Conservation (phyloP, 2,797 vertebrate genomes). For the Cottoperca gobio region DNA sequence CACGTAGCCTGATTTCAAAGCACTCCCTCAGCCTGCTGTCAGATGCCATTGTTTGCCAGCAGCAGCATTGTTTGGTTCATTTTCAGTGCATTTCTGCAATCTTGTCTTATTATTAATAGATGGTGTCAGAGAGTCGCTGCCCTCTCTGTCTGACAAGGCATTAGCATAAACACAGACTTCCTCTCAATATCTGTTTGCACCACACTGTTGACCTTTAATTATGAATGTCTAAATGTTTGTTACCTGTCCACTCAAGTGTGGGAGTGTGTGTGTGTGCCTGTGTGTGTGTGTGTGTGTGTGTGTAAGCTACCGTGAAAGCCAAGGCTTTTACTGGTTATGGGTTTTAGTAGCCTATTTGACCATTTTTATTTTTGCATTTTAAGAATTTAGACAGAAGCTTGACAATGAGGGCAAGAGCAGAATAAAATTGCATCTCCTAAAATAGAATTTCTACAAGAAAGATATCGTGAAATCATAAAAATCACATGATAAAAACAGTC, state of each 20-base stretch:
- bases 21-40: conserved; percentile 65
- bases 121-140: conserved; percentile 76
- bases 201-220: conserved; percentile 82
- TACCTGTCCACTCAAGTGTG: conserved; percentile 71
- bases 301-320: conserved; percentile 8
- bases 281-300: conserved; percentile 26
- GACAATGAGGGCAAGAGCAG: neutral
- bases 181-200: conserved; percentile 81
- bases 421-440: neutral
- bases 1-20: conserved; percentile 50
- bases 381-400: neutral
- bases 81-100: conserved; percentile 60
- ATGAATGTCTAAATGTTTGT: conserved; percentile 82
- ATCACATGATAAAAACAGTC: neutral
- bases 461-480: neutral
- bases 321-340: conserved; percentile 15
- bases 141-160: conserved; percentile 80
- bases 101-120: conserved; percentile 82
- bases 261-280: conserved; percentile 15
- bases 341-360: neutral
- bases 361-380: neutral
- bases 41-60: conserved; percentile 52
- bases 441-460: neutral
- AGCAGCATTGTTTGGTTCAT: conserved; percentile 71
- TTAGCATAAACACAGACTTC: conserved; percentile 85